Evolutionary conservation across 2,113 vertebrate genomes (phyloP).

Genomic region (Mionectes macconnelli): DNA sequence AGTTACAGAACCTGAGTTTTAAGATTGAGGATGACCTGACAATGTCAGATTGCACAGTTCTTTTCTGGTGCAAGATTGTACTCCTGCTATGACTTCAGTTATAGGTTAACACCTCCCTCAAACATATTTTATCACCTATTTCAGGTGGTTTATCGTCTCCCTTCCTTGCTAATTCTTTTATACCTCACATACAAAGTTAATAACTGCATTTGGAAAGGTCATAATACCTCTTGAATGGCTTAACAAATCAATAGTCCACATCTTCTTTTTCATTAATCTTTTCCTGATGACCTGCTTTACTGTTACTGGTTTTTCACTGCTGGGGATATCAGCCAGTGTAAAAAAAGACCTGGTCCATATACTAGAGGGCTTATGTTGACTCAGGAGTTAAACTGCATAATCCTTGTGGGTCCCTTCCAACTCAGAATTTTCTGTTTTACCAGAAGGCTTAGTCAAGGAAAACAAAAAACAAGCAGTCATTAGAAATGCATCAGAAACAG

Average conservation of each 20-base stretch:
- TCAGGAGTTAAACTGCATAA: neutral
- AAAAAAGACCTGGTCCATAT: neutral
- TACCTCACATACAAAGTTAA: neutral
- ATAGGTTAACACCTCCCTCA: neutral
- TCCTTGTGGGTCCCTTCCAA: neutral
- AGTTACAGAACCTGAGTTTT: neutral
- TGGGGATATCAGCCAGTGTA: neutral
- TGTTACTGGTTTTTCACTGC: neutral
- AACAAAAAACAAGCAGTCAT: neutral
- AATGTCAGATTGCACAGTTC: neutral
- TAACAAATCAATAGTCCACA: neutral
- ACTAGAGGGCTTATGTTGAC: neutral
- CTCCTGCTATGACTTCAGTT: neutral
- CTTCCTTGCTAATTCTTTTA: neutral
- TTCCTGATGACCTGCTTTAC: neutral
- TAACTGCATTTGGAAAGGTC: neutral
- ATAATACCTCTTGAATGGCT: neutral
- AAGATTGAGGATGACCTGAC: neutral
- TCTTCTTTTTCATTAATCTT: neutral
- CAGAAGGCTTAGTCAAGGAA: neutral
- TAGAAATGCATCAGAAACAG: neutral
- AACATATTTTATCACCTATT: neutral
- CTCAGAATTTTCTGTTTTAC: neutral
- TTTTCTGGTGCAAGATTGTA: neutral
- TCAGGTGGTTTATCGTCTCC: neutral